Percentiles rank a stretch among this genome's conserved stretches.
phyloP scores from a whole-genome alignment of 2,113 vertebrate genomes.

The Sarotherodon lohbergeri region DNA sequence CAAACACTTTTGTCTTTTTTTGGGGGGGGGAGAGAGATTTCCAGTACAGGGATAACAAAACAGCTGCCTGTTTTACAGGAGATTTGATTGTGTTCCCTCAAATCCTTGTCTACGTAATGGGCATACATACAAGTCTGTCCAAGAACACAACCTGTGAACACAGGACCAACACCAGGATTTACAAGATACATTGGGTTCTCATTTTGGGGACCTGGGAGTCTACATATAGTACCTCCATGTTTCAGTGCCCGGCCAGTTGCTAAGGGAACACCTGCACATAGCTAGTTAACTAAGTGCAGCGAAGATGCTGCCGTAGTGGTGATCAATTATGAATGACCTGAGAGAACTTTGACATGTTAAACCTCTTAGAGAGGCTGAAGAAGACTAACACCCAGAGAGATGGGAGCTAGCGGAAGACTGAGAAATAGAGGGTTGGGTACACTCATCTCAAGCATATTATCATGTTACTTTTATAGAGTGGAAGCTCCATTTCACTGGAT shows the following conservation, averaged over 20 bases:
- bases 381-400: slow-evolving; percentile 44
- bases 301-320: slow-evolving; percentile 60
- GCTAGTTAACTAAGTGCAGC: slow-evolving; percentile 75
- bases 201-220: slow-evolving; percentile 42
- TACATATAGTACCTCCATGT: slow-evolving; percentile 22
- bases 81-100: slow-evolving; percentile 32
- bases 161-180: slow-evolving; percentile 41
- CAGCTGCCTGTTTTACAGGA: slow-evolving; percentile 23
- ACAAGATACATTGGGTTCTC: slow-evolving; percentile 48
- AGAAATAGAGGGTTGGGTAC: background rate
- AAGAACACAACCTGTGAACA: slow-evolving; percentile 50
- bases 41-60: slow-evolving; percentile 16
- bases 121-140: slow-evolving; percentile 17
- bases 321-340: slow-evolving; percentile 76
- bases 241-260: slow-evolving; percentile 61
- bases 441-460: slow-evolving; percentile 23
- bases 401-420: slow-evolving; percentile 23
- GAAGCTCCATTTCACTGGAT: slow-evolving; percentile 7
- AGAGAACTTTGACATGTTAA: slow-evolving; percentile 77
- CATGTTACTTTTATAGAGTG: slow-evolving; percentile 25
- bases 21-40: background rate
- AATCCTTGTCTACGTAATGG: slow-evolving; percentile 36
- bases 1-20: background rate
- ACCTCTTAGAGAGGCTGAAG: slow-evolving; percentile 71
- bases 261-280: slow-evolving; percentile 70